Conservation (phyloP, 2,797 vertebrate species). For the Rhadinocentrus ornatus region DNA sequence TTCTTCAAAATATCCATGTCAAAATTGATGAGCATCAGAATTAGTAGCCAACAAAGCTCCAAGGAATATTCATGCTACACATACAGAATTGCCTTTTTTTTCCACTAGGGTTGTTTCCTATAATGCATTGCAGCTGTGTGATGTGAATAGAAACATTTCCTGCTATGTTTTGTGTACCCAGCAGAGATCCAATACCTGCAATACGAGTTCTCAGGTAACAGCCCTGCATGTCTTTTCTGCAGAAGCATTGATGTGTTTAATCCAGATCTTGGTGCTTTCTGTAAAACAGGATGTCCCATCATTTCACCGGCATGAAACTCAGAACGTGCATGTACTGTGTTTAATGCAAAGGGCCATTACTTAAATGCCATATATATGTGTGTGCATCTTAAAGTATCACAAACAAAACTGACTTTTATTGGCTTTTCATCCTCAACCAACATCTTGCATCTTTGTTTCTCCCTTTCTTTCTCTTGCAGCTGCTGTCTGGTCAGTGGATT, state of each 20-base stretch:
- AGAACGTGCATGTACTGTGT: background rate
- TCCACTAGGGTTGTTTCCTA: conserved; percentile 4
- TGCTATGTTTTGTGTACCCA: background rate
- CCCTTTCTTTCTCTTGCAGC: conserved; percentile 86
- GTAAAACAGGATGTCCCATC: conserved; percentile 4
- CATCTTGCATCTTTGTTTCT: conserved; percentile 85
- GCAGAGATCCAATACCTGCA: conserved; percentile 84
- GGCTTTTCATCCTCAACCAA: conserved; percentile 88
- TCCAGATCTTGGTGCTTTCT: conserved; percentile 89
- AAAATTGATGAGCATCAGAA: conserved; percentile 27
- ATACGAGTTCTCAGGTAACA: conserved; percentile 85
- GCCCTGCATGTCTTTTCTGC: conserved; percentile 89
- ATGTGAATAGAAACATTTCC: background rate
- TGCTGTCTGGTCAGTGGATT: conserved; percentile 94
- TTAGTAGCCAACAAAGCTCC: conserved; percentile 12
- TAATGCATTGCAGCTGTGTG: conserved; percentile 54
- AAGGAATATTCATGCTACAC: conserved; percentile 28
- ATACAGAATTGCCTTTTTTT: conserved; percentile 53
- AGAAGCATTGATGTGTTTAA: conserved; percentile 87
- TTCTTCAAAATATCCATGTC: conserved; percentile 11
- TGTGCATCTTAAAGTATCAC: background rate
- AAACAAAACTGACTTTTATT: conserved; percentile 81
- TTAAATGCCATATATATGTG: background rate
- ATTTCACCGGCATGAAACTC: background rate
- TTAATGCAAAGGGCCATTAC: background rate